Evolutionary conservation across 2,888 invertebrate genomes (phyloP), one percentile per base, ranked within the genome.

Genomic region (Beris chalybata): DNA sequence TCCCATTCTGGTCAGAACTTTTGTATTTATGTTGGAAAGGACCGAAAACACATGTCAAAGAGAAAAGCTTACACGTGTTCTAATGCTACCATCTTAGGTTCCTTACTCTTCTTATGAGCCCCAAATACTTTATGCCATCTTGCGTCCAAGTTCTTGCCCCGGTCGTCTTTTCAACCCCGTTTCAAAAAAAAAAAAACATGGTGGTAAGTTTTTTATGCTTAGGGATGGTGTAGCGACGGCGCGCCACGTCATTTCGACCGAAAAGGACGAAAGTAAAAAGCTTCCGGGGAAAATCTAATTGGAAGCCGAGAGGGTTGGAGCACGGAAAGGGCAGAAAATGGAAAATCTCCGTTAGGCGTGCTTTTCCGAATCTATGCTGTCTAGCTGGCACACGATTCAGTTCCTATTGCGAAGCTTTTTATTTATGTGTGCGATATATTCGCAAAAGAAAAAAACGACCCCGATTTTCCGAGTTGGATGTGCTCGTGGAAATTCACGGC

Each of bases 1-100:
- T 30, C 11, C 59, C 30, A 15, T 4, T 44, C 54, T 5, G 29
- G 15, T 4, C 22, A 61, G 61, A 7, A 43, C n/a, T 38, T 43
- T 38, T 38, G 53, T 29, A 12, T 29, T 29, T 47, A 50, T 50
- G 11, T 31, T 61, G 45, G 30, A n/a, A 32, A 61, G 52, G 15
- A 61, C 52, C 22, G 38, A 31, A 29, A 44, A 58, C 57, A 45
- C 47, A 58, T 58, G 47, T 45, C n/a, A 61, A 61, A 61, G 15
- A 61, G 32, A 38, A 61, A 61, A 61, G 61, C 61, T 61, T 50
- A 61, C 61, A 61, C 61, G 61, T 61, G 61, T 61, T 61, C 52
- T 12, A 12, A 11, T 43, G 22, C 55, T 38, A 56, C 55, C 43
- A 56, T 56, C 55, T 52, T 52, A 30, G 55, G 5, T 38, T 43